Evolutionary conservation across 2,888 invertebrate species (phyloP).

Genomic region (Crossocerus cetratus): DNA sequence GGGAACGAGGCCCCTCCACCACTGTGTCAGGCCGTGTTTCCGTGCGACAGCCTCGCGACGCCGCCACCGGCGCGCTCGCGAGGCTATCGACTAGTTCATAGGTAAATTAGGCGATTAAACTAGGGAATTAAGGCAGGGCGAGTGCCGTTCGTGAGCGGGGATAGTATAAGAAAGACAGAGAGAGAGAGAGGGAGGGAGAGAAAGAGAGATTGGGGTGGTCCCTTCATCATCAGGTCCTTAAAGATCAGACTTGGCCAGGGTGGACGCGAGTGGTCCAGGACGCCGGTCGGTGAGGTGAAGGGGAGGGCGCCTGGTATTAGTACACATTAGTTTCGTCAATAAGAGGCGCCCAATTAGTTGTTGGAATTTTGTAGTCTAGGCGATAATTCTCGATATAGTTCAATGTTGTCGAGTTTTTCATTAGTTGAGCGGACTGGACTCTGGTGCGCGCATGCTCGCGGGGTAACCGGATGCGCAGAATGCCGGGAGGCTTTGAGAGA

Average conservation of each 20-base stretch:
- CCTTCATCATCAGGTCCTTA: too few species aligned
- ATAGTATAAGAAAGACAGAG: not conserved
- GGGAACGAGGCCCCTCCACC: too few species aligned
- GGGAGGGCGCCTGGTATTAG: slow-evolving; percentile 75
- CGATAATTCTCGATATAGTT: slow-evolving; percentile 72
- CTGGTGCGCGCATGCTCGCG: slow-evolving; percentile 15
- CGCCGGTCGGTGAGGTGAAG: slow-evolving; percentile 60
- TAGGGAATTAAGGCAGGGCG: slow-evolving; percentile 2
- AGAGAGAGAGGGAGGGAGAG: too few species aligned
- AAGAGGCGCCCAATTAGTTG: slow-evolving; percentile 73
- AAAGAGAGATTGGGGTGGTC: too few species aligned
- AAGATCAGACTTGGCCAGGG: too few species aligned
- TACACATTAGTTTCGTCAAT: slow-evolving; percentile 72
- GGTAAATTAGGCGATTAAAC: slow-evolving; percentile 21
- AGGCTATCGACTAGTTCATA: not conserved
- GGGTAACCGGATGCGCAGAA: not conserved
- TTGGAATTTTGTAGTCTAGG: slow-evolving; percentile 73
- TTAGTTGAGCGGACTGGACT: slow-evolving; percentile 57
- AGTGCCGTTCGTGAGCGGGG: slow-evolving; percentile 8
- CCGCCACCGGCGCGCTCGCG: too few species aligned
- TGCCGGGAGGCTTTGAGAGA: not conserved
- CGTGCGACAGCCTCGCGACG: too few species aligned
- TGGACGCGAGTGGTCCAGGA: slow-evolving; percentile 37
- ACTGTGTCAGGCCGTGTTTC: too few species aligned
- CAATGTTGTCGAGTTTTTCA: slow-evolving; percentile 71